phyloP scores from a whole-genome alignment of 2,888 invertebrate genomes.

The Cosmopolites sordidus region DNA sequence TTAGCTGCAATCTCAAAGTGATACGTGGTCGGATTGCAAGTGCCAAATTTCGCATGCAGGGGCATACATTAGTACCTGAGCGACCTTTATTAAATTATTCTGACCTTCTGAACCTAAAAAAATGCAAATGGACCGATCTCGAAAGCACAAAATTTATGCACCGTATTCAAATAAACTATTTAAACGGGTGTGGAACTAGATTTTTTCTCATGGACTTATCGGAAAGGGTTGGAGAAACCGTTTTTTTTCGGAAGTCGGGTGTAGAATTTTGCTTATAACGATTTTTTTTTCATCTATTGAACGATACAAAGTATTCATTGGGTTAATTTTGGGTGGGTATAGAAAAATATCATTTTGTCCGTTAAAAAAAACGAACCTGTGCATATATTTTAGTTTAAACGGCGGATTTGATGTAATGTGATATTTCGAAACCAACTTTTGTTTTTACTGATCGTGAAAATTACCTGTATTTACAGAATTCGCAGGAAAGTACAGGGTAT shows the following conservation, averaged over 20 bases:
- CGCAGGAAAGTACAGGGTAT: too few species aligned
- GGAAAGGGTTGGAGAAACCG: slow-evolving; percentile 30
- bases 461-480: too few species aligned
- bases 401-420: too few species aligned
- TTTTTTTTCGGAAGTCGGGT: slow-evolving; percentile 30
- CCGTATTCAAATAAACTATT: slow-evolving; percentile 46
- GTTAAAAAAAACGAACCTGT: slow-evolving; percentile 17
- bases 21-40: slow-evolving; percentile 29
- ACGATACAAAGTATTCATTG: slow-evolving; percentile 9
- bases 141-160: slow-evolving; percentile 46
- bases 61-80: slow-evolving; percentile 37
- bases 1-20: slow-evolving; percentile 26
- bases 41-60: slow-evolving; percentile 33
- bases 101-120: slow-evolving; percentile 43
- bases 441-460: too few species aligned
- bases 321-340: background rate
- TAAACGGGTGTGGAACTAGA: slow-evolving; percentile 33
- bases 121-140: slow-evolving; percentile 47
- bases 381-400: background rate
- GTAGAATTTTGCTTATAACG: slow-evolving; percentile 30
- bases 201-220: slow-evolving; percentile 4
- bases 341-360: too few species aligned
- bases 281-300: slow-evolving; percentile 25
- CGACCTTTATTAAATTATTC: slow-evolving; percentile 44
- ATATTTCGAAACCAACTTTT: too few species aligned